Evolutionary conservation across 2,797 vertebrate genomes (phyloP).

Genomic region (Phalanger gymnotis): DNA sequence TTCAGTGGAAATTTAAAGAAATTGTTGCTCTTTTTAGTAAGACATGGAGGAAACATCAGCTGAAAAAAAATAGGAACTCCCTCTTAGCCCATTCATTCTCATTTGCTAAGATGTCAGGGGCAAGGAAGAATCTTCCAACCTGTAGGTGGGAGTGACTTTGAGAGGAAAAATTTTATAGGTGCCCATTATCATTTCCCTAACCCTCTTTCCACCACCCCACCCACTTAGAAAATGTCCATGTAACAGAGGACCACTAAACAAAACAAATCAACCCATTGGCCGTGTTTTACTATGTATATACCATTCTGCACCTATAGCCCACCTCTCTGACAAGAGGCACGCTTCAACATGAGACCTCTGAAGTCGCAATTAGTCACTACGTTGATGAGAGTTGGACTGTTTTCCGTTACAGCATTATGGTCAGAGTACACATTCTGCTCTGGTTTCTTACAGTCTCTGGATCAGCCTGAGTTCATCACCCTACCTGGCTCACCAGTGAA

Average conservation of each 20-base stretch:
- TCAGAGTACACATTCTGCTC: neutral
- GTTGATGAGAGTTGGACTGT: neutral
- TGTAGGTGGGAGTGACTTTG: neutral
- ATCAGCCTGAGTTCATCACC: neutral
- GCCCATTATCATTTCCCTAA: neutral
- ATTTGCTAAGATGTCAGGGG: neutral
- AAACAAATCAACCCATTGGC: neutral
- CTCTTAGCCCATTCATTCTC: accelerated
- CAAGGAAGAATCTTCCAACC: neutral
- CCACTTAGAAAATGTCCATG: neutral
- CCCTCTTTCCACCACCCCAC: neutral
- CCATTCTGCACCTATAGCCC: neutral
- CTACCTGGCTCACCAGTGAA: neutral
- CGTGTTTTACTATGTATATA: neutral
- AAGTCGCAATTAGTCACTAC: neutral
- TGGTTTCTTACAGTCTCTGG: neutral
- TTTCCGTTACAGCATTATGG: neutral
- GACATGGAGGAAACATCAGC: neutral
- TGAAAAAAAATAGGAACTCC: neutral
- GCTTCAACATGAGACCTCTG: neutral
- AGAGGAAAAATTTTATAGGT: neutral
- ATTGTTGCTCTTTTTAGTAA: neutral
- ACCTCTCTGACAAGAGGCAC: neutral
- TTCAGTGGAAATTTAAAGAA: neutral
- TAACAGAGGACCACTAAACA: neutral